Conservation (phyloP, 2,797 vertebrate genomes). For the Manis javanica region DNA sequence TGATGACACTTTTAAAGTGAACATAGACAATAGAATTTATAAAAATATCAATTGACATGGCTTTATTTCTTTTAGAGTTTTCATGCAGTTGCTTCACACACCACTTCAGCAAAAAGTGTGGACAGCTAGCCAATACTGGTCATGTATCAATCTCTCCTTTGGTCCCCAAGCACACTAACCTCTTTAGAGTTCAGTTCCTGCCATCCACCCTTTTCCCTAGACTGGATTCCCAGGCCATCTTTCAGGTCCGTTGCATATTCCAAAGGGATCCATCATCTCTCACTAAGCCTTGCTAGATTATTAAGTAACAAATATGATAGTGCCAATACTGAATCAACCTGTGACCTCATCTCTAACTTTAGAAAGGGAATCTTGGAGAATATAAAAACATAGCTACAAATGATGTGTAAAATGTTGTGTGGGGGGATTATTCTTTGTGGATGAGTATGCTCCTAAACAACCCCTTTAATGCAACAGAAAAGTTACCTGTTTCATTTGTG, state of each 20-base stretch:
- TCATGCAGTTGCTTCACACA: neutral
- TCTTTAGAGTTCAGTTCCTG: neutral
- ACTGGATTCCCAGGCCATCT: neutral
- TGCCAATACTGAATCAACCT: neutral
- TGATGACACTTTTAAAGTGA: slow-evolving; percentile 10
- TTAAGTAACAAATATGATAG: neutral
- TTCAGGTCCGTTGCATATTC: neutral
- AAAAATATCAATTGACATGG: neutral
- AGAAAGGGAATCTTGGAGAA: neutral
- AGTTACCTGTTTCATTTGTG: neutral
- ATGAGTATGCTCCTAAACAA: neutral
- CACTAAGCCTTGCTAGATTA: neutral
- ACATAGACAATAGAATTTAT: neutral
- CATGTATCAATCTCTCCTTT: neutral
- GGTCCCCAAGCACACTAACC: neutral
- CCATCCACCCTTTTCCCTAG: neutral
- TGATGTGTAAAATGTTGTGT: neutral
- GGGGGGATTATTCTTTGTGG: neutral
- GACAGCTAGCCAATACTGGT: neutral
- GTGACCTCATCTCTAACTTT: neutral
- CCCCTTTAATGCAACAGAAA: neutral
- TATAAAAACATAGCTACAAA: neutral
- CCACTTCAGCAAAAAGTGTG: neutral
- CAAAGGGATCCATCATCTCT: neutral
- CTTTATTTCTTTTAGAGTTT: slow-evolving; percentile 3